phyloP scores from a whole-genome alignment of 2,888 invertebrate species.

The Caenorhabditis japonica region DNA sequence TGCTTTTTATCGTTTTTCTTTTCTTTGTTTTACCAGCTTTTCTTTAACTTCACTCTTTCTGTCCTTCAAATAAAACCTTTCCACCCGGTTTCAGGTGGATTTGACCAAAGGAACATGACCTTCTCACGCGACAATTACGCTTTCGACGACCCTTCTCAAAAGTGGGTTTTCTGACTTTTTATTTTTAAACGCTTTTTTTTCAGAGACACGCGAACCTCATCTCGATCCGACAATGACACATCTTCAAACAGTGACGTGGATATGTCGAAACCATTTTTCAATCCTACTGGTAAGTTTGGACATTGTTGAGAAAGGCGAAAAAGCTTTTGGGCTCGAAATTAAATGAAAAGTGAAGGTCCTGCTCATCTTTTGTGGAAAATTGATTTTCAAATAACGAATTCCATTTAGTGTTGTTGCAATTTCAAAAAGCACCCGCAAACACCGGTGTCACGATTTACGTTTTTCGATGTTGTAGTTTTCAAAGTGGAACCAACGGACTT shows the following conservation, averaged over 20 bases:
- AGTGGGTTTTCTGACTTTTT: slow-evolving; percentile 14
- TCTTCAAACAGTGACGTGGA: slow-evolving; percentile 30
- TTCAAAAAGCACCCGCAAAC: too few species aligned
- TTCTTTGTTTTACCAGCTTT: too few species aligned
- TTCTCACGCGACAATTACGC: slow-evolving; percentile 35
- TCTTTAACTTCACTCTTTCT: slow-evolving; percentile 1
- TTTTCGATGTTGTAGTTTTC: too few species aligned
- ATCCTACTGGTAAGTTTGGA: slow-evolving; percentile 26
- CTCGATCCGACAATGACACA: slow-evolving; percentile 9
- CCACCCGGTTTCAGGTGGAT: slow-evolving; percentile 25
- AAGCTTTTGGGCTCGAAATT: too few species aligned
- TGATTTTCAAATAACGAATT: too few species aligned
- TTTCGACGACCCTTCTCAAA: slow-evolving; percentile 41
- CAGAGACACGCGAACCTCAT: slow-evolving; percentile 18
- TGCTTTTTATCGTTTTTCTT: too few species aligned
- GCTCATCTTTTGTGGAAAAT: too few species aligned
- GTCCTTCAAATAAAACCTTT: slow-evolving; percentile 1
- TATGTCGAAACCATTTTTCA: slow-evolving; percentile 46
- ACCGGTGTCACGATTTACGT: too few species aligned
- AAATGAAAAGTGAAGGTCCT: too few species aligned
- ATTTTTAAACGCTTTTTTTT: background rate
- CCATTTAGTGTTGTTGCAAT: too few species aligned
- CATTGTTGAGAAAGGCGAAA: too few species aligned
- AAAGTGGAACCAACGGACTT: too few species aligned
- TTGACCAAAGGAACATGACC: slow-evolving; percentile 34